Evolutionary conservation across 2,888 invertebrate species (phyloP).

Genomic region (Athripsodes cinereus): DNA sequence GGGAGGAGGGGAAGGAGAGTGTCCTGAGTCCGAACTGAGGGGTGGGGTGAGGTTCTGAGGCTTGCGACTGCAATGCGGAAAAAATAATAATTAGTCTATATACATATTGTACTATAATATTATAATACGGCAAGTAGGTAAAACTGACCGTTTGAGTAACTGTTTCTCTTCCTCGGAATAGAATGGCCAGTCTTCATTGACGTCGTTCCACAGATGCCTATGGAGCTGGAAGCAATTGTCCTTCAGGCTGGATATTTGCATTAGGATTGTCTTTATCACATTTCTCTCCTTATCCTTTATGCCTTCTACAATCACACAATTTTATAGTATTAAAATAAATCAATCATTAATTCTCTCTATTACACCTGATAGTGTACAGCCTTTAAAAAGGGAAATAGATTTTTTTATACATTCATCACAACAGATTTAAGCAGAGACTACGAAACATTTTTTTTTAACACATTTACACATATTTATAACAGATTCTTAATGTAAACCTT

Average conservation of each 20-base stretch:
- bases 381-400: neutral
- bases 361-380: neutral
- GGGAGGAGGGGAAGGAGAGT: slow-evolving; percentile 73
- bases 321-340: neutral
- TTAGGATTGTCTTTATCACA: slow-evolving; percentile 69
- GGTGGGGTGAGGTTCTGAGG: slow-evolving; percentile 89
- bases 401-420: neutral
- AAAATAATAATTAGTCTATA: neutral
- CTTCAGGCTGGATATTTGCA: slow-evolving; percentile 73
- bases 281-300: slow-evolving; percentile 76
- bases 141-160: slow-evolving; percentile 71
- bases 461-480: too few species aligned
- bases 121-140: neutral
- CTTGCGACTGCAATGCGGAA: slow-evolving; percentile 60
- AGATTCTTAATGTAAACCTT: slow-evolving; percentile 35
- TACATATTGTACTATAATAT: neutral
- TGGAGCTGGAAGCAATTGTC: slow-evolving; percentile 87
- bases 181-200: slow-evolving; percentile 91
- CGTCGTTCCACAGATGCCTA: slow-evolving; percentile 86
- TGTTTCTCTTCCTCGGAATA: slow-evolving; percentile 86
- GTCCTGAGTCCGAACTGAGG: slow-evolving; percentile 75
- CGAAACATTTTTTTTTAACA: too few species aligned
- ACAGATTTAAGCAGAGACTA: neutral
- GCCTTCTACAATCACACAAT: slow-evolving; percentile 60
- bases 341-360: neutral